Base-by-base conservation (phyloP, 2,888 invertebrate species). In the Synanthedon vespiformis region DNA sequence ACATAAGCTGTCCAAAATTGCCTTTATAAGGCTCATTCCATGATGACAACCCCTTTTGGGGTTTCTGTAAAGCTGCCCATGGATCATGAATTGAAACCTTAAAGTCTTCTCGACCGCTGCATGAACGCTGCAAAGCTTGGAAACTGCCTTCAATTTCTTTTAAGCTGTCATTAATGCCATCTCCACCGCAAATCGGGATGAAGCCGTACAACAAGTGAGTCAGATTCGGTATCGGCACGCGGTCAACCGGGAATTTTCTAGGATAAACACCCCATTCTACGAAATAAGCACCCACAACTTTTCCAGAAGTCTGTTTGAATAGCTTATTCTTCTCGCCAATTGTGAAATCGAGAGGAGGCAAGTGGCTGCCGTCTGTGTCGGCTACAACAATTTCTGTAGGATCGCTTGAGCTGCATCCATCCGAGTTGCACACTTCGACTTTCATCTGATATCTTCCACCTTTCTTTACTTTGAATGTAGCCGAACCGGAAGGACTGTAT, bases 11-110 rank as follows among this genome's bases (percentile, higher is more conserved):
- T 2, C 87, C 87, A 50, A 87, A 87, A 61, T 87, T 87, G 51
- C 87, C 87, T 60, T 87, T 87, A 70, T 87, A 87, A 40, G 87
- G 87, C 56, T 87, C 87, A 55, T 87, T 86, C 87, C 87, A 87
- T 0, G 86, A 84, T 4, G 76, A 72, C 49, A 87, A 56, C 8
- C 86, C 87, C 56, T 83, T 86, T 57, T 87, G 87, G 11, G 87
- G 87, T 58, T 87, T 87, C 57, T 87, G 87, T 1, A 87, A 64
- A 52, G 87, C 87, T 5, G 87, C 87, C 87, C 87, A 87, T 1
- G 87, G 87, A 56, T 87, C 87, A 48, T 87, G 87, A 47, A 87
- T 87, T 13, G 86, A 74, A 0, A 87, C 87, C 64, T 85, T 84
- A 64, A 85, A 87, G 61, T 84, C 84, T 64, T 87, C 85, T 4